Conservation (phyloP, 2,888 invertebrate genomes). For the Campaea margaritaria region DNA sequence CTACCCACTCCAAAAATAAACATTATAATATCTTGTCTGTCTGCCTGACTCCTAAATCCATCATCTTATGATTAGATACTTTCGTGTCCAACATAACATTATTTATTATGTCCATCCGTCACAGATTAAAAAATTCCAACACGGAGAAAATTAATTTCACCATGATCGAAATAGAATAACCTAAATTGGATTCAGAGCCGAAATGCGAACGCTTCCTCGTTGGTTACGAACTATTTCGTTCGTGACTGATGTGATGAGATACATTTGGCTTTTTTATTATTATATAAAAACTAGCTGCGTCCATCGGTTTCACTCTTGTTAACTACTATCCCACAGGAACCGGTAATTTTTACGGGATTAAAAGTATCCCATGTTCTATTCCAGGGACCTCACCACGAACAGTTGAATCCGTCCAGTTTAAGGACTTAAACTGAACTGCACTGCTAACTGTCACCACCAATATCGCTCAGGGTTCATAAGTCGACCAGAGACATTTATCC, state of each 20-base stretch:
- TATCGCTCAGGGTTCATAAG: too few relatives aligned
- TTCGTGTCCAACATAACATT: not conserved
- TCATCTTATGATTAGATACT: slow-evolving; percentile 1
- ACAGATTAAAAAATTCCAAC: slow-evolving; percentile 16
- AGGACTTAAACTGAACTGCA: too few relatives aligned
- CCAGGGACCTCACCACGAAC: too few relatives aligned
- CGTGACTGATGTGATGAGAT: slow-evolving; percentile 9
- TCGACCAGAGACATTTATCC: too few relatives aligned
- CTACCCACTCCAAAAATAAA: too few relatives aligned
- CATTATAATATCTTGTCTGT: not conserved
- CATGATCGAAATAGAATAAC: slow-evolving; percentile 27
- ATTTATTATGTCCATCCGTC: not conserved
- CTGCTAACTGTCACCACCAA: too few relatives aligned
- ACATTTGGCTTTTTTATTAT: slow-evolving; percentile 7
- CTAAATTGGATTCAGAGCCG: slow-evolving; percentile 26
- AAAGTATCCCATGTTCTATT: too few relatives aligned
- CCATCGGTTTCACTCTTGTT: too few relatives aligned
- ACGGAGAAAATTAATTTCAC: slow-evolving; percentile 15
- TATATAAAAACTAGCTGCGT: too few relatives aligned
- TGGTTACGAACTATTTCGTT: slow-evolving; percentile 20
- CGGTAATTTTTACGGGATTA: too few relatives aligned
- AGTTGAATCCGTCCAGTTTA: too few relatives aligned
- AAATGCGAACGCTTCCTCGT: slow-evolving; percentile 27
- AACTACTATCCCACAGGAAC: too few relatives aligned
- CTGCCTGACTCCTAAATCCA: not conserved